Evolutionary conservation across 2,888 invertebrate genomes (phyloP).

Genomic region (Philaethria dido): DNA sequence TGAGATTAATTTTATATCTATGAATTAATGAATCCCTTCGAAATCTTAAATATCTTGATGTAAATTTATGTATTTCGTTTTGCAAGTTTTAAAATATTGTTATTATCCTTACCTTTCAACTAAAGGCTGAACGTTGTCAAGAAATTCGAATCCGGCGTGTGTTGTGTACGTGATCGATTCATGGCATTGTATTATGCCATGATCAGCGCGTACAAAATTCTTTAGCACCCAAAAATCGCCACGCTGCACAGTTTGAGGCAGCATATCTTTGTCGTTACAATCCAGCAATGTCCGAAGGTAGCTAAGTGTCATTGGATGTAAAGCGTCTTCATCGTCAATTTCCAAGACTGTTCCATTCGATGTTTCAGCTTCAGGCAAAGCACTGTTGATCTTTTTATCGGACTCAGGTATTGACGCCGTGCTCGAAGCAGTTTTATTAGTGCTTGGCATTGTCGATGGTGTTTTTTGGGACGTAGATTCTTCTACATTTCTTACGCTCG

Average conservation of each 20-base stretch:
- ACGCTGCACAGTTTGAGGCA: conserved; percentile 86
- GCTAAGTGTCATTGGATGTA: conserved; percentile 66
- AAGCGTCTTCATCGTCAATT: conserved; percentile 67
- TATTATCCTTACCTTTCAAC: conserved; percentile 85
- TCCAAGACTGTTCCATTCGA: conserved; percentile 65
- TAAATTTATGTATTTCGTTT: neutral
- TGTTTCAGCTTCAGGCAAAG: conserved; percentile 63
- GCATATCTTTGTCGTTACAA: conserved; percentile 86
- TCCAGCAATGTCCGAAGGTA: conserved; percentile 78
- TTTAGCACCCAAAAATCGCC: conserved; percentile 95
- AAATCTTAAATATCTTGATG: neutral
- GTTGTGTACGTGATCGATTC: conserved; percentile 96
- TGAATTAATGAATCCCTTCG: neutral
- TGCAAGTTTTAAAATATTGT: neutral
- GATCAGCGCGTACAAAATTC: conserved; percentile 91
- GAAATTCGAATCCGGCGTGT: conserved; percentile 95
- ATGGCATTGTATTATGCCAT: conserved; percentile 88
- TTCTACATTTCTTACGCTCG: conserved; percentile 57
- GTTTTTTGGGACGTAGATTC: conserved; percentile 73
- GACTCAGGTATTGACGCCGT: conserved; percentile 66
- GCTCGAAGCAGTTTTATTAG: conserved; percentile 73
- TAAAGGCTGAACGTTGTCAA: conserved; percentile 94
- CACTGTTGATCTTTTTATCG: conserved; percentile 66
- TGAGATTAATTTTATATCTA: neutral
- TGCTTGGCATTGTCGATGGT: conserved; percentile 70